Percentiles rank a stretch among this genome's conserved stretches.
These are phyloP conservation scores for Fundulus diaphanus DNA, from an alignment of 2,797 vertebrate species.

Conservation along the genomic window DNA sequence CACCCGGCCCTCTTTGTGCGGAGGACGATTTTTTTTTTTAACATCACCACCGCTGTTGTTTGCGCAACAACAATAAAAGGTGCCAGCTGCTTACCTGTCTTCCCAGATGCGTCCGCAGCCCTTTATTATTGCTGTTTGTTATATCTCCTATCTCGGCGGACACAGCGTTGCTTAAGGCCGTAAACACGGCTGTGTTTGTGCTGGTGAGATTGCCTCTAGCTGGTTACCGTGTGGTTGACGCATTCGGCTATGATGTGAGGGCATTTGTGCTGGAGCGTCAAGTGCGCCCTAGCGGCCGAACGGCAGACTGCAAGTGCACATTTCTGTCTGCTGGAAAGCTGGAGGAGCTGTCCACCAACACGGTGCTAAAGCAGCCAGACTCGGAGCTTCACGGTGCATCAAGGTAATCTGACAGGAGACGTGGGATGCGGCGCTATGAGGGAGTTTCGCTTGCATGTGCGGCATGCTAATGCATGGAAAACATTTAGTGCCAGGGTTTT, in stretches of 20 bases:
- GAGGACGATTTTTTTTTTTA: slow-evolving; percentile 59
- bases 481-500: slow-evolving; percentile 30
- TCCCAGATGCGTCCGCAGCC: slow-evolving; percentile 21
- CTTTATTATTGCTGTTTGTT: neutral
- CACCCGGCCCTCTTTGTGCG: slow-evolving; percentile 72
- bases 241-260: slow-evolving; percentile 78
- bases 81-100: slow-evolving; percentile 54
- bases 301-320: slow-evolving; percentile 25
- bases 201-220: slow-evolving; percentile 73
- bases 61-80: slow-evolving; percentile 15
- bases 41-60: slow-evolving; percentile 36
- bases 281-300: slow-evolving; percentile 59
- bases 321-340: slow-evolving; percentile 37
- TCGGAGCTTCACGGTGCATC: slow-evolving; percentile 34
- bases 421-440: slow-evolving; percentile 19
- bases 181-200: slow-evolving; percentile 52
- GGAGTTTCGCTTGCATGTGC: slow-evolving; percentile 46
- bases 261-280: slow-evolving; percentile 62
- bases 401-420: slow-evolving; percentile 56
- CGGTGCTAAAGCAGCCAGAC: slow-evolving; percentile 58
- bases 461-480: slow-evolving; percentile 46
- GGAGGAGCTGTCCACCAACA: slow-evolving; percentile 58
- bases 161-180: slow-evolving; percentile 70
- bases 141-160: slow-evolving; percentile 2
- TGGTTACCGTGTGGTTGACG: slow-evolving; percentile 78